Conservation (phyloP, 2,888 invertebrate species). For the Reticulitermes lucifugus region DNA sequence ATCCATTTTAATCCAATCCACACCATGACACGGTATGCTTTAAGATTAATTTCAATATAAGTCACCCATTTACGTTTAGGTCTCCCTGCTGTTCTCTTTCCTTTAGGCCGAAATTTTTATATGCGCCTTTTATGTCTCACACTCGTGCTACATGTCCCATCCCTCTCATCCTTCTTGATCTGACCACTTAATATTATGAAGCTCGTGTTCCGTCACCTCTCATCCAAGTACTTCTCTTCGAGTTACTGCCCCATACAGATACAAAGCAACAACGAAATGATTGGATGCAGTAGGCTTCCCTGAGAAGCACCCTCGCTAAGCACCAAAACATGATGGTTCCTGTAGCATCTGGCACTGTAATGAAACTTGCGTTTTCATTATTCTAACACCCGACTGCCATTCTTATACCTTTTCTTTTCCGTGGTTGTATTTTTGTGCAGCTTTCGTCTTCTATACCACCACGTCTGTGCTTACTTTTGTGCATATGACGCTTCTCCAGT, state of each 20-base stretch:
- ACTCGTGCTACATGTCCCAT: too few relatives aligned
- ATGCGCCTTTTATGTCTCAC: too few relatives aligned
- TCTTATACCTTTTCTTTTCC: not conserved
- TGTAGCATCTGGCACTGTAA: constrained; percentile 27
- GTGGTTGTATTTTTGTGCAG: not conserved
- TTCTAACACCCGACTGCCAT: not conserved
- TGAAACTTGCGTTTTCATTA: constrained; percentile 28
- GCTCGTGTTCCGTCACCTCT: too few relatives aligned
- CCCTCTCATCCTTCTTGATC: too few relatives aligned
- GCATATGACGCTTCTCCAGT: not conserved
- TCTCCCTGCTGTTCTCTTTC: too few relatives aligned
- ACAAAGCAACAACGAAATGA: not conserved
- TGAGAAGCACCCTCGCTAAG: not conserved
- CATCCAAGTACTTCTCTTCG: too few relatives aligned
- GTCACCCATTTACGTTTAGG: too few relatives aligned
- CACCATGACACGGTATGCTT: too few relatives aligned
- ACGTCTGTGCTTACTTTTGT: constrained; percentile 16
- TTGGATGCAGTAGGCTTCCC: not conserved
- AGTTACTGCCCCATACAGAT: not conserved
- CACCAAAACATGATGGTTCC: not conserved
- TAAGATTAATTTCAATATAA: too few relatives aligned
- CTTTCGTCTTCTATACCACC: not conserved
- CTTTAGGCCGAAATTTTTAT: too few relatives aligned
- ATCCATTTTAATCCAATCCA: too few relatives aligned
- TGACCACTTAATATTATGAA: too few relatives aligned